Base-by-base conservation (phyloP, 2,888 invertebrate species). In the Galerucella pusilla region DNA sequence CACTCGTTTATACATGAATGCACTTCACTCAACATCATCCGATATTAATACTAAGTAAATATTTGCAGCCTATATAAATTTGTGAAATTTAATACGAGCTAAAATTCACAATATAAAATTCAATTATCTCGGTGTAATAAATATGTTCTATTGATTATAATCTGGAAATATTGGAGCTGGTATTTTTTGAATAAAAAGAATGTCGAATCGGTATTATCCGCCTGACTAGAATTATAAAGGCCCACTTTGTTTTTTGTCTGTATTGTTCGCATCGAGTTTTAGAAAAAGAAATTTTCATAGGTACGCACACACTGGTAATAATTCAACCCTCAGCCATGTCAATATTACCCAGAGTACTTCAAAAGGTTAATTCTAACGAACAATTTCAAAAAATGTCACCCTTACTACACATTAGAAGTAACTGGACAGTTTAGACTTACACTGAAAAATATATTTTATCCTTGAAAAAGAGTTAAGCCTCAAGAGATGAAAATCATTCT, bases 361-460 rank as follows among this genome's bases (percentile, higher is more conserved):
- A 25, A 60, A 52, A 52, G 14, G 52, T 28, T 28, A 60, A 2
- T 12, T 14, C 25, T 28, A 25, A 60, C 14, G 20, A 25, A 20
- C 25, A 28, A 60, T 60, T 60, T 35, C 14, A 20, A 28, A 60
- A 60, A 60, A 60, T 60, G 60, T 60, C 60, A 28, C 25, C 25
- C 60, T 60, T 20, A 20, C 60, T 28, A 12, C 60, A 14, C 28
- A 60, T 20, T 28, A 6, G 28, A 14, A 60, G 20, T 60, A 3
- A 28, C 25, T 60, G 60, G 12, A 12, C 12, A 60, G 20, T 20
- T 16, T 12, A 28, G 20, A 60, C 9, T 20, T 60, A 60, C 60
- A 60, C 60, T 60, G 12, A 60, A 25, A 60, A 60, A 25, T 14
- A 25, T 60, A 28, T 7, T 11, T 2, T 2, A 60, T 28, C 7